These are phyloP conservation scores for Pharmacophagus antenor DNA, from an alignment of 2,888 invertebrate genomes.

Conservation along the genomic window DNA sequence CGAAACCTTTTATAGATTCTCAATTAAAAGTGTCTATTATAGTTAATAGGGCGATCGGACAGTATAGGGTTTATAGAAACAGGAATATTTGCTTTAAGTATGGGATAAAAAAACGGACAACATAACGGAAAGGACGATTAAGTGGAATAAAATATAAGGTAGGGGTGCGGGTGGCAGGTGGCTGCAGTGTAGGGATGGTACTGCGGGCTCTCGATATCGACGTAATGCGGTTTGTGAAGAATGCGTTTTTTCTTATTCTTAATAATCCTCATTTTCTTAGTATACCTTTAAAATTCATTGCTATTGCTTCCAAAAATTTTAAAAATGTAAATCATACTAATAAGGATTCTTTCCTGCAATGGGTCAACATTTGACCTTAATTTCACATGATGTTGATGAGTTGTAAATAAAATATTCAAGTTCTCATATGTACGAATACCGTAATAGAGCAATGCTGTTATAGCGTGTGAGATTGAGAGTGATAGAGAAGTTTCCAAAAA, in stretches of 20 bases:
- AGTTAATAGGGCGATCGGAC: slow-evolving; percentile 73
- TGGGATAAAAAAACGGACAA: slow-evolving; percentile 74
- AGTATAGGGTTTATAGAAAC: slow-evolving; percentile 68
- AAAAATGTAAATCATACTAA: too few relatives aligned
- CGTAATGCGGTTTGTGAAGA: background rate
- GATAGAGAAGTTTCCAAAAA: too few relatives aligned
- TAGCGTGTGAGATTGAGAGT: too few relatives aligned
- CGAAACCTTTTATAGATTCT: slow-evolving; percentile 81
- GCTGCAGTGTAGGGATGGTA: slow-evolving; percentile 57
- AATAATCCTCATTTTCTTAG: background rate
- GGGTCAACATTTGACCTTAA: too few relatives aligned
- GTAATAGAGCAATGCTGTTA: too few relatives aligned
- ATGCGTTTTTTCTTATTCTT: slow-evolving; percentile 14
- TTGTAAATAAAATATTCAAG: too few relatives aligned
- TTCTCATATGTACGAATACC: too few relatives aligned
- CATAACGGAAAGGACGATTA: slow-evolving; percentile 80
- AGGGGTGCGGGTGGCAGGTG: slow-evolving; percentile 80
- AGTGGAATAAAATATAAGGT: slow-evolving; percentile 80
- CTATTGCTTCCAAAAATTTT: too few relatives aligned
- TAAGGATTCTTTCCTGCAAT: too few relatives aligned
- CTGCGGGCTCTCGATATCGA: slow-evolving; percentile 36
- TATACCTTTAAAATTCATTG: background rate
- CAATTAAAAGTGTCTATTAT: slow-evolving; percentile 81
- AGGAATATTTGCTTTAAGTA: slow-evolving; percentile 78
- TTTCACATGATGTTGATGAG: too few relatives aligned